A percentile compares a stretch with the other conserved stretches of the same genome.
Evolutionary conservation across 2,888 invertebrate species (phyloP).

Genomic region (Dryobotodes eremita): DNA sequence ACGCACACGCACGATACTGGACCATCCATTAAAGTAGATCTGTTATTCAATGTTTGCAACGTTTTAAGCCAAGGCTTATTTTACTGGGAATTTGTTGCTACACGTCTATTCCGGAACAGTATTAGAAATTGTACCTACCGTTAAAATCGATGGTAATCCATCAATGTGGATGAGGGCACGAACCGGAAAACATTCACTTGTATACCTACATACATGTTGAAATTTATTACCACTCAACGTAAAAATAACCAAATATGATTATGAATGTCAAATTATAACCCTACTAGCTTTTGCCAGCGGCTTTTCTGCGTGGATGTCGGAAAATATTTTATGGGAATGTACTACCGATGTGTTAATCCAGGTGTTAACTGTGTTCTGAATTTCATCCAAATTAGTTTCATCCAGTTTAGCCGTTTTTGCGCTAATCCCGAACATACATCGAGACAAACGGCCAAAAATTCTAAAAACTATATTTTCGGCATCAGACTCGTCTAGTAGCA

Average conservation of each 20-base stretch:
- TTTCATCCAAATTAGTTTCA: too few relatives aligned
- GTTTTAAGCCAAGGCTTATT: constrained; percentile 49
- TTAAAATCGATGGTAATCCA: constrained; percentile 56
- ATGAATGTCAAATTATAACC: constrained; percentile 29
- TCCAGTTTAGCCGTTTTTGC: background rate
- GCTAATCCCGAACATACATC: background rate
- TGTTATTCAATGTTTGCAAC: constrained; percentile 43
- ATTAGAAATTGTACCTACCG: constrained; percentile 39
- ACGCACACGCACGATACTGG: constrained; percentile 9
- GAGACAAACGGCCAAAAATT: background rate
- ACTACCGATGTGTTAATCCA: background rate
- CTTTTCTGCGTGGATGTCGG: background rate
- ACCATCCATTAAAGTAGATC: constrained; percentile 42
- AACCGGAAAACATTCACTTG: constrained; percentile 32
- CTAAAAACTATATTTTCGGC: background rate
- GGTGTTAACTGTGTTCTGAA: background rate
- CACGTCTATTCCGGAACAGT: constrained; percentile 5
- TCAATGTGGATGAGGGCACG: constrained; percentile 36
- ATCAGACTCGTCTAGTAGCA: background rate
- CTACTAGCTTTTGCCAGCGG: background rate
- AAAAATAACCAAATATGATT: constrained; percentile 17
- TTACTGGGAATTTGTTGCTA: constrained; percentile 41
- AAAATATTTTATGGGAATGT: too few relatives aligned
- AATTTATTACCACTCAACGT: background rate
- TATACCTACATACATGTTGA: background rate